phyloP scores from a whole-genome alignment of 2,888 invertebrate species.

The Eremobia ochroleuca region DNA sequence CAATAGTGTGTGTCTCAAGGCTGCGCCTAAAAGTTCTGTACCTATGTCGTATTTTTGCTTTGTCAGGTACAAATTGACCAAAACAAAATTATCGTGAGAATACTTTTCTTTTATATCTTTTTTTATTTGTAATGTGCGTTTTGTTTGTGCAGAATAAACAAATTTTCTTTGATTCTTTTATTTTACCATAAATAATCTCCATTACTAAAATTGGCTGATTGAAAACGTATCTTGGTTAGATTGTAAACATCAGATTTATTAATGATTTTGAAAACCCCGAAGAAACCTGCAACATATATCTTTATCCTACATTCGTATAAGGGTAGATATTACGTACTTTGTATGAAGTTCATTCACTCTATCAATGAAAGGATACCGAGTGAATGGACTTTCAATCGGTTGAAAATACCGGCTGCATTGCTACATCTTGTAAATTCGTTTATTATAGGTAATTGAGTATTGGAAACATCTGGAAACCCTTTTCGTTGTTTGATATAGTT shows the following conservation, averaged over 20 bases:
- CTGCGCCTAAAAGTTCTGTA: too few species aligned
- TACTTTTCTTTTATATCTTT: neutral
- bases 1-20: too few species aligned
- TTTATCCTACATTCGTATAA: neutral
- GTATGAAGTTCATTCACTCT: constrained; percentile 25
- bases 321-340: neutral
- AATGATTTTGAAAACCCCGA: neutral
- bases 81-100: neutral
- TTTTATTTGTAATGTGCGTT: too few species aligned
- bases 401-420: constrained; percentile 19
- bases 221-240: neutral
- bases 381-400: constrained; percentile 39
- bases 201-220: neutral
- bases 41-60: neutral
- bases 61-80: neutral
- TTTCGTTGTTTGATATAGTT: constrained; percentile 24
- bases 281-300: neutral
- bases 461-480: constrained; percentile 28
- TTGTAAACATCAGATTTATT: constrained; percentile 13
- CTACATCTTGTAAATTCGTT: constrained; percentile 27
- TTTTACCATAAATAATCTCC: neutral
- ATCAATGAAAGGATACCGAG: constrained; percentile 14
- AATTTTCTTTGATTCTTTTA: too few species aligned
- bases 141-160: too few species aligned
- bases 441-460: constrained; percentile 46